Evolutionary conservation across 1,140 invertebrate genomes (phyloP), one percentile per base, ranked within the genome.

Genomic region (Mylabris phalerata): DNA sequence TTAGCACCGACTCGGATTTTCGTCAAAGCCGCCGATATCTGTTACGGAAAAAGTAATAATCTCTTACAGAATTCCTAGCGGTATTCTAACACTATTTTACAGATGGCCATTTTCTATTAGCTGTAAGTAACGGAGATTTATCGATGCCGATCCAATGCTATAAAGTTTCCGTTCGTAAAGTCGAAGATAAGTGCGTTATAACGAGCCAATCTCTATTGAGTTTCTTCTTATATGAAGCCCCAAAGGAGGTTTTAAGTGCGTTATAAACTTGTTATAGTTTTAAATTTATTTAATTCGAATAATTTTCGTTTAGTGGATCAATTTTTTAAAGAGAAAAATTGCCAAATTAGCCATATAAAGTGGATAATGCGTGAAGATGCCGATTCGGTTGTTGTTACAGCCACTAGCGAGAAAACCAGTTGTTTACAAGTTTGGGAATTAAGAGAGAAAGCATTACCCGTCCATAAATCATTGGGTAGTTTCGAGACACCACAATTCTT

Each of bases 381-480:
- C 3, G 92, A 95, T 77, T 87, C 89, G 1, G 73, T 93, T 9
- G 82, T 91, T 44, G 83, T 92, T 6, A 81, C 83, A 42, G 85
- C 84, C 42, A 85, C 79, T 58, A 79, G 80, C 50, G 75, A 73
- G 5, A 78, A 75, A 27, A 79, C 80, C 10, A 85, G 86, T 67
- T 82, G 85, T 45, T 78, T 95, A 10, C 89, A 94, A 71, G 80
- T 94, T 4, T 96, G 93, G 92, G 89, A 92, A 66, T 75, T 95
- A 4, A 79, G 85, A 4, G 89, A 93, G 67, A 86, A 91, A 46
- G 79, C 85, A 4, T 81, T 91, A 55, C 82, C 82, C 0, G 81
- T 94, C 0, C 89, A 94, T 72, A 87, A 89, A 61, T 68, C 92
- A 25, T 83, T 91, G 48, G 64, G 68, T 24, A 70, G 71, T 32